A percentile compares a stretch with the other conserved stretches of the same genome.
phyloP scores from a whole-genome alignment of 2,113 vertebrate species.

The Daubentonia madagascariensis region DNA sequence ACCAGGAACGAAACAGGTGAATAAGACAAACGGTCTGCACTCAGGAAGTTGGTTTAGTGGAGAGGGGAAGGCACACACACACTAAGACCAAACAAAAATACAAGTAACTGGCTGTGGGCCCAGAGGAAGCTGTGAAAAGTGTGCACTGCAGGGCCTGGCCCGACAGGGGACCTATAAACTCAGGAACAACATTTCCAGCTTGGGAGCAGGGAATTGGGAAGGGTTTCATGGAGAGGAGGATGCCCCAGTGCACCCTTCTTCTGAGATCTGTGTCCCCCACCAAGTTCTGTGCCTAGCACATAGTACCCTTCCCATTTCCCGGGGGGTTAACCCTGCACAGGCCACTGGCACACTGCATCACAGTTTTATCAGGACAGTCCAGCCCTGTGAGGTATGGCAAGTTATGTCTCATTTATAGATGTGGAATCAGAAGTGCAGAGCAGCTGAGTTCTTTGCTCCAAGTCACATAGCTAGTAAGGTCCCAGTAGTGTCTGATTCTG shows the following conservation, averaged over 20 bases:
- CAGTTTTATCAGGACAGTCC: background rate
- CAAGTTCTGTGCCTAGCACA: too few relatives aligned
- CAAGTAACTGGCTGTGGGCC: background rate
- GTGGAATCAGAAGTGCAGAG: background rate
- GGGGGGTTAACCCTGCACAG: background rate
- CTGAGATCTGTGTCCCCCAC: background rate
- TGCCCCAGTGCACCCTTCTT: background rate
- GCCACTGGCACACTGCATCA: background rate
- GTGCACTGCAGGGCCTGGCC: background rate
- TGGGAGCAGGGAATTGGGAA: background rate
- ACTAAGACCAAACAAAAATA: background rate
- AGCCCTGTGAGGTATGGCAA: background rate
- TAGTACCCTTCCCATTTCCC: background rate
- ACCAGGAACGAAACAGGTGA: background rate
- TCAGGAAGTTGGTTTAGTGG: background rate
- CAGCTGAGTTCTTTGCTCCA: background rate
- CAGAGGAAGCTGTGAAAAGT: background rate
- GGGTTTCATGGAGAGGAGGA: background rate
- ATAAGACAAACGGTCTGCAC: background rate
- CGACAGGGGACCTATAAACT: too few relatives aligned
- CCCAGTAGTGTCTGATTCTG: background rate
- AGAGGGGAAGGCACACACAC: background rate
- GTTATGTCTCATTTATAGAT: background rate
- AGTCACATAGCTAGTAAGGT: background rate
- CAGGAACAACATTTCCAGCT: background rate